phyloP scores from a whole-genome alignment of 2,797 vertebrate species.

The Hoplostethus mediterraneus region DNA sequence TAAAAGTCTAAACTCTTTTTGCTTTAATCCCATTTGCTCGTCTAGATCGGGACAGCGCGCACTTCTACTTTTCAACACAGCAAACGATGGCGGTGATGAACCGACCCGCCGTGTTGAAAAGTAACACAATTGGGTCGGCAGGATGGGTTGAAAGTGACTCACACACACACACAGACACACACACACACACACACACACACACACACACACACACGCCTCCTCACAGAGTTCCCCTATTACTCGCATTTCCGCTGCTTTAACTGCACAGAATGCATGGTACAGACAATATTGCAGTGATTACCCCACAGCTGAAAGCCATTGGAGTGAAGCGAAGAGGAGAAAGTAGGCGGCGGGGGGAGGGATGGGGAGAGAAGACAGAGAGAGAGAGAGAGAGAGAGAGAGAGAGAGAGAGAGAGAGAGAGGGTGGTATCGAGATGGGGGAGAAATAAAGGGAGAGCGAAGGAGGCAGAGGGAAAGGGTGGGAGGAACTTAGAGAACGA shows the following conservation, averaged over 20 bases:
- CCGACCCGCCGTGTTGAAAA: slow-evolving; percentile 20
- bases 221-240: slow-evolving; percentile 32
- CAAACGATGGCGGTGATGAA: slow-evolving; percentile 1
- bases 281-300: slow-evolving; percentile 78
- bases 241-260: slow-evolving; percentile 61
- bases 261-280: slow-evolving; percentile 46
- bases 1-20: slow-evolving; percentile 11
- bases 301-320: slow-evolving; percentile 82
- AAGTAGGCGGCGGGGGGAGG: slow-evolving; percentile 28
- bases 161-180: slow-evolving; percentile 38
- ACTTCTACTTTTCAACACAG: slow-evolving; percentile 15
- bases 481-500: not conserved
- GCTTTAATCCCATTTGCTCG: slow-evolving; percentile 16
- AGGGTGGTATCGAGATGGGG: slow-evolving; percentile 1
- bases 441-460: not conserved
- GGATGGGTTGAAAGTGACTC: not conserved
- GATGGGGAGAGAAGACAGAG: not conserved
- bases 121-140: not conserved
- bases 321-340: slow-evolving; percentile 66
- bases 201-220: slow-evolving; percentile 43
- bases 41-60: not conserved
- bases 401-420: not conserved
- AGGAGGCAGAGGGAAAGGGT: slow-evolving; percentile 12
- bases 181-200: slow-evolving; percentile 46
- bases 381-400: not conserved